Evolutionary conservation across 1,140 invertebrate genomes (phyloP), one percentile per base, ranked within the genome.

Genomic region (Drosophila tani): DNA sequence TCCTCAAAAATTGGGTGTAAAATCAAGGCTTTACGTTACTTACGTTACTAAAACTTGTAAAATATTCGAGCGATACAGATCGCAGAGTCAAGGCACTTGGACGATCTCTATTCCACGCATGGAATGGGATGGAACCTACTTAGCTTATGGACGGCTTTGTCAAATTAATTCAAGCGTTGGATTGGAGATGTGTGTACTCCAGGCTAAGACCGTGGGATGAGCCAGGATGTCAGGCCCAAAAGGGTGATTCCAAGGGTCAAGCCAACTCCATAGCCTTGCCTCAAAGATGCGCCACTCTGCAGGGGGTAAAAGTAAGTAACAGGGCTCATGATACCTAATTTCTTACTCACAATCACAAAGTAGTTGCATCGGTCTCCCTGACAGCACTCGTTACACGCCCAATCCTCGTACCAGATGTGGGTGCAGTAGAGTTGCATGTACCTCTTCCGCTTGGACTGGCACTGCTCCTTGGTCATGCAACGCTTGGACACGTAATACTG

Each of bases 371-470:
- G 94, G 93, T 99, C 98, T 47, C 98, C 99, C 88, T 96, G 96
- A 93, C 98, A 99, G 93, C 98, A 99, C 93, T 99, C 98, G 1
- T 97, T 97, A 94, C 98, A 99, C 71, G 96, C 95, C 99, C 98
- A 99, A 94, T 99, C 98, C 91, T 98, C 96, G 88, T 99, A 99
- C 98, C 98, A 99, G 88, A 99, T 98, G 90, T 98, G 95, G 19
- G 98, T 98, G 92, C 98, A 99, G 71, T 95, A 94, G 14, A 94
- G 93, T 47, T 86, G 82, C 95, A 97, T 97, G 75, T 96, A 95
- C 21, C 94, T 93, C 57, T 94, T 94, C 77, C 96, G 94, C 63
- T 95, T 95, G 66, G 93, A 93, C 60, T 96, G 95, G 93, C 99
- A 99, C 63, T 96, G 94, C 7, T 95, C 94, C 91, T 96, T 96